Conservation (phyloP, 2,797 vertebrate genomes). For the Rachycentron canadum region DNA sequence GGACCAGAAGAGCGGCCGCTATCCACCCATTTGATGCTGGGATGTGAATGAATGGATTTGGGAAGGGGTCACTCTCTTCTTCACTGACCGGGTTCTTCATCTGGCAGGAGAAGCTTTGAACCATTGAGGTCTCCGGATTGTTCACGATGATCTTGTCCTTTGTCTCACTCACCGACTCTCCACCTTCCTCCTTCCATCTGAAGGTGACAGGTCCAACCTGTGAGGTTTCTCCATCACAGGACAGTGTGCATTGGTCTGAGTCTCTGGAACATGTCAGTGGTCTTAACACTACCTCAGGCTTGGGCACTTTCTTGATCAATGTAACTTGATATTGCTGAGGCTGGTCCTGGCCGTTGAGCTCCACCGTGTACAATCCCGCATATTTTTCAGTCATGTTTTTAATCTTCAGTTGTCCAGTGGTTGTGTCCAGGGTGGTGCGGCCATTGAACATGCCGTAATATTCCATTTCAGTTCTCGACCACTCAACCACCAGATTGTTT, state of each 20-base stretch:
- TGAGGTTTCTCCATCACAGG: rapidly evolving
- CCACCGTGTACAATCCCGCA: rapidly evolving
- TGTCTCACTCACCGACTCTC: rapidly evolving
- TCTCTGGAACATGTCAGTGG: rapidly evolving
- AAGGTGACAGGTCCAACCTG: not conserved
- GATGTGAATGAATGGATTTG: not conserved
- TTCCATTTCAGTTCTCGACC: rapidly evolving
- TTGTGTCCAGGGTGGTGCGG: rapidly evolving
- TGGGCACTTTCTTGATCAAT: rapidly evolving
- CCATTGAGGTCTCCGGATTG: rapidly evolving
- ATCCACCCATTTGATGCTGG: too few relatives aligned
- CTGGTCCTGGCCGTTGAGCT: rapidly evolving
- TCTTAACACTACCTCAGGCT: rapidly evolving
- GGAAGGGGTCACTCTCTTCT: rapidly evolving
- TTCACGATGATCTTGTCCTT: rapidly evolving
- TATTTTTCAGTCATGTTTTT: rapidly evolving
- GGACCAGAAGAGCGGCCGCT: too few relatives aligned
- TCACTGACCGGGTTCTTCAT: not conserved
- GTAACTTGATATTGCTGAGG: rapidly evolving
- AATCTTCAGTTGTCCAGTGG: rapidly evolving
- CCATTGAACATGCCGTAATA: rapidly evolving
- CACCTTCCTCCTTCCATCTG: conserved; percentile 14
- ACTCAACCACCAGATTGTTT: rapidly evolving
- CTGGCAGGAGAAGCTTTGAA: conserved; percentile 8
- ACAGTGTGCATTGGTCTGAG: rapidly evolving